phyloP scores from a whole-genome alignment of 2,888 invertebrate genomes.

The Ypsolopha scabrella region DNA sequence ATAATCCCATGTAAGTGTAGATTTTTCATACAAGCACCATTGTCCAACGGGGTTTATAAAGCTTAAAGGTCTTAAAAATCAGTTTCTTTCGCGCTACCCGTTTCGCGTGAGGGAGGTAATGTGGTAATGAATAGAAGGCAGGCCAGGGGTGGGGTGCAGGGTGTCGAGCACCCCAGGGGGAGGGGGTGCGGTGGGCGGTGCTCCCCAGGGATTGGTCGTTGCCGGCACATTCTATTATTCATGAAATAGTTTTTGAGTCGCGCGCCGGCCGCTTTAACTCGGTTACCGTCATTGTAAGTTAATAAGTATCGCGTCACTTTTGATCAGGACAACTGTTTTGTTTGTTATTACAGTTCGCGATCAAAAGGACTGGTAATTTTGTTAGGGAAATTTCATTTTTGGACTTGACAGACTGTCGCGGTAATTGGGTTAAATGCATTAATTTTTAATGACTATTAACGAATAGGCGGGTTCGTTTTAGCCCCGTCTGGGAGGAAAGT shows the following conservation, averaged over 20 bases:
- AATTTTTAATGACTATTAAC: constrained; percentile 64
- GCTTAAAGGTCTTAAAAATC: constrained; percentile 10
- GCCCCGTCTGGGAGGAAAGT: constrained; percentile 13
- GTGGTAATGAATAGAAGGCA: constrained; percentile 66
- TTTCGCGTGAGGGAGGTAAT: constrained; percentile 59
- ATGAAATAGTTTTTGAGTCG: constrained; percentile 71
- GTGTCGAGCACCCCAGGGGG: constrained; percentile 21
- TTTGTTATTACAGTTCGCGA: constrained; percentile 31
- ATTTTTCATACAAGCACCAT: background rate
- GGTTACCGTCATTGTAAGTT: constrained; percentile 51
- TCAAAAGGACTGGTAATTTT: constrained; percentile 44
- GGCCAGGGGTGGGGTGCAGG: constrained; percentile 24
- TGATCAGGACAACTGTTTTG: constrained; percentile 56
- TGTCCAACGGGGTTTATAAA: constrained; percentile 2
- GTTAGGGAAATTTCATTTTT: constrained; percentile 44
- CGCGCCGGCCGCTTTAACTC: constrained; percentile 58
- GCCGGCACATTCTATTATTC: constrained; percentile 67
- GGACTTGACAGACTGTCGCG: constrained; percentile 36
- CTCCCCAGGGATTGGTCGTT: constrained; percentile 62
- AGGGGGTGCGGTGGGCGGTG: constrained; percentile 42
- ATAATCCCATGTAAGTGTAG: too few relatives aligned
- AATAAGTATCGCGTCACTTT: constrained; percentile 69
- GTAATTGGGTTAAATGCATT: constrained; percentile 53
- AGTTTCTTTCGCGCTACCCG: constrained; percentile 11
- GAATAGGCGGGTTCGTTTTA: constrained; percentile 22